Conservation (phyloP, 2,888 invertebrate species). For the Drosophila kambysellisi region DNA sequence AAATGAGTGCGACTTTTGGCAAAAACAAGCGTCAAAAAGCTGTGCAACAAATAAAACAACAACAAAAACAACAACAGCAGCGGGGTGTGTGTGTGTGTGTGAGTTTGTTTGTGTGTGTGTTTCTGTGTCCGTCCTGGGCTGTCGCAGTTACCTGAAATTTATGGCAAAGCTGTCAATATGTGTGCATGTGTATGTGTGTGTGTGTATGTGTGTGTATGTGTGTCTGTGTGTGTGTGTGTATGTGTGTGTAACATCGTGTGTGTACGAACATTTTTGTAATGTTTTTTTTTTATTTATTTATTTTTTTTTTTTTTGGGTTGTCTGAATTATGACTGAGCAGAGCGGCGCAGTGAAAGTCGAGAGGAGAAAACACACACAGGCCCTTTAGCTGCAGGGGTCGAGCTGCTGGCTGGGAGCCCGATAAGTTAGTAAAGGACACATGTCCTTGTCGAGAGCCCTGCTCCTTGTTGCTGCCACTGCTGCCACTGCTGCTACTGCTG, state of each 20-base stretch:
- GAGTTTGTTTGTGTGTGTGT: conserved; percentile 10
- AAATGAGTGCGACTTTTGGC: conserved; percentile 48
- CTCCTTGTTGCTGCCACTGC: conserved; percentile 24
- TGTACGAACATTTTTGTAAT: conserved; percentile 25
- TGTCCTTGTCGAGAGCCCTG: conserved; percentile 41
- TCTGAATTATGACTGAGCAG: conserved; percentile 63
- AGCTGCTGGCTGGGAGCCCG: conserved; percentile 21
- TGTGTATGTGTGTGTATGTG: conserved; percentile 6
- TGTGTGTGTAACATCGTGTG: conserved; percentile 5
- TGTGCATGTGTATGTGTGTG: conserved; percentile 6
- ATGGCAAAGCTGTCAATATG: conserved; percentile 71
- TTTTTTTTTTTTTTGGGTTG: conserved; percentile 6
- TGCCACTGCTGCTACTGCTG: conserved; percentile 33
- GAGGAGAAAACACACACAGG: conserved; percentile 1
- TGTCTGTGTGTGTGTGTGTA: conserved; percentile 4
- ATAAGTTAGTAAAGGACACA: conserved; percentile 51
- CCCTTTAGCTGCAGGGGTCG: conserved; percentile 11
- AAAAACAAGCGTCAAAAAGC: conserved; percentile 21
- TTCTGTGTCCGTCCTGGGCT: conserved; percentile 27
- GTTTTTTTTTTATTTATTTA: conserved; percentile 1
- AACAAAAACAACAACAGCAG: not conserved
- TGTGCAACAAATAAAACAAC: not conserved
- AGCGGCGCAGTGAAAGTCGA: conserved; percentile 30
- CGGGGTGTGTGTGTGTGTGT: conserved; percentile 6
- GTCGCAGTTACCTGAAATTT: conserved; percentile 68